Evolutionary conservation across 92 coral and sea anemone genomes (phyloP).

Genomic region (Siderastrea siderea): DNA sequence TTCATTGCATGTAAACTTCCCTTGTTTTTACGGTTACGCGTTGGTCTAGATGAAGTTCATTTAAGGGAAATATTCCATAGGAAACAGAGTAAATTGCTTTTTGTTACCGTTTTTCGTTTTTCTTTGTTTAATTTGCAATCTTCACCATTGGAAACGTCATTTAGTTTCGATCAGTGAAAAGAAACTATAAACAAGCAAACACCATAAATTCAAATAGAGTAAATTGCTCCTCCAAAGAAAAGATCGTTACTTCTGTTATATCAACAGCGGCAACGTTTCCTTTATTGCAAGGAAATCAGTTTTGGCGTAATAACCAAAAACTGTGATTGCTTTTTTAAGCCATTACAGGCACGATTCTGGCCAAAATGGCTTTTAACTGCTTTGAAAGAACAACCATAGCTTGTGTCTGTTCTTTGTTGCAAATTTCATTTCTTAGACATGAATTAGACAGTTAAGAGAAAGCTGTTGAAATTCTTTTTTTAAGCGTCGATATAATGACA

Average conservation of each 20-base stretch:
- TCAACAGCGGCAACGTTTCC: background rate
- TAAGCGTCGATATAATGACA: too few relatives aligned
- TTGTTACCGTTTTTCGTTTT: background rate
- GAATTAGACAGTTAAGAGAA: too few relatives aligned
- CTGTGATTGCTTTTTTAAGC: background rate
- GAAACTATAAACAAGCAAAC: background rate
- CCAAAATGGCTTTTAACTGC: too few relatives aligned
- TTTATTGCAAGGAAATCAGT: background rate
- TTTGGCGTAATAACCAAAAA: background rate
- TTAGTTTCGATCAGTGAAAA: background rate
- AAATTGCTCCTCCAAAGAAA: background rate
- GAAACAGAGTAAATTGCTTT: background rate
- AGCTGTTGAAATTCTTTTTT: too few relatives aligned
- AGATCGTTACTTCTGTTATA: background rate
- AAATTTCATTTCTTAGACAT: too few relatives aligned
- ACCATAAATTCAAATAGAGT: too few relatives aligned
- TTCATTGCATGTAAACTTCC: constrained; percentile 1
- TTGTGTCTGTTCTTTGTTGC: too few relatives aligned
- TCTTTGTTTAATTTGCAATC: background rate
- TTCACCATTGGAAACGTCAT: background rate
- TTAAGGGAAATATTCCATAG: background rate
- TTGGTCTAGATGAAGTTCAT: background rate
- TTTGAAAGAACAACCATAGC: too few relatives aligned
- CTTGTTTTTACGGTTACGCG: background rate
- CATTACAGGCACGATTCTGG: background rate